Evolutionary conservation across 2,113 vertebrate species (phyloP).

Genomic region (Bagarius yarrelli): DNA sequence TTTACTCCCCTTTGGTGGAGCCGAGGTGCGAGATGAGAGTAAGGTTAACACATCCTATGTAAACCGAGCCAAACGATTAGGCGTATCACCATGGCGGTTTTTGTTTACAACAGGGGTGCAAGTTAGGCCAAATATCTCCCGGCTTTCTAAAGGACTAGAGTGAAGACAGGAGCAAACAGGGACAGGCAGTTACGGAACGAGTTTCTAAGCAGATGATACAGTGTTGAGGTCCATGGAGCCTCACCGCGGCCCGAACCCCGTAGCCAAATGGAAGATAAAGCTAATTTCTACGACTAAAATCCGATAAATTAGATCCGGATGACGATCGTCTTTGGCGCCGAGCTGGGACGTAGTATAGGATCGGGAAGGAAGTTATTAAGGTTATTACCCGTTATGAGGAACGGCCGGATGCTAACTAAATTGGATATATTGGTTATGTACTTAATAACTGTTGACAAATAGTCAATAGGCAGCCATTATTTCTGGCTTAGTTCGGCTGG

Average conservation of each 20-base stretch:
- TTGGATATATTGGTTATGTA: not conserved
- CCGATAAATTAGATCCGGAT: not conserved
- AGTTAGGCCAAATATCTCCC: not conserved
- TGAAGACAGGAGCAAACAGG: not conserved
- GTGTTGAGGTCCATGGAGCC: not conserved
- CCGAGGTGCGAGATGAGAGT: not conserved
- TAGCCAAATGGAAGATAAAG: not conserved
- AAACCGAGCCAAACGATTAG: not conserved
- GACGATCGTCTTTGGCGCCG: not conserved
- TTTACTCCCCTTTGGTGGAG: not conserved
- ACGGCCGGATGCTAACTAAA: not conserved
- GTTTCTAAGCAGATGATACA: not conserved
- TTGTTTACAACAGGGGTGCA: not conserved
- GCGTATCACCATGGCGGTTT: not conserved
- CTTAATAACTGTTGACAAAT: conserved; percentile 19
- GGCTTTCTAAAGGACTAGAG: not conserved
- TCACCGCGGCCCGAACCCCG: not conserved
- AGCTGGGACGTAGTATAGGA: not conserved
- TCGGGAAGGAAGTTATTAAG: conserved; percentile 23
- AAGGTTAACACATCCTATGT: not conserved
- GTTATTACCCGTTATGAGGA: conserved; percentile 19
- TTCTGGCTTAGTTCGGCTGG: not conserved
- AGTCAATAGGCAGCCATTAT: not conserved
- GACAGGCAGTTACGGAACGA: not conserved
- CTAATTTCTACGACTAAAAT: not conserved